Base-by-base conservation (phyloP, 64 coral and sea anemone species). In the Pachyseris speciosa region DNA sequence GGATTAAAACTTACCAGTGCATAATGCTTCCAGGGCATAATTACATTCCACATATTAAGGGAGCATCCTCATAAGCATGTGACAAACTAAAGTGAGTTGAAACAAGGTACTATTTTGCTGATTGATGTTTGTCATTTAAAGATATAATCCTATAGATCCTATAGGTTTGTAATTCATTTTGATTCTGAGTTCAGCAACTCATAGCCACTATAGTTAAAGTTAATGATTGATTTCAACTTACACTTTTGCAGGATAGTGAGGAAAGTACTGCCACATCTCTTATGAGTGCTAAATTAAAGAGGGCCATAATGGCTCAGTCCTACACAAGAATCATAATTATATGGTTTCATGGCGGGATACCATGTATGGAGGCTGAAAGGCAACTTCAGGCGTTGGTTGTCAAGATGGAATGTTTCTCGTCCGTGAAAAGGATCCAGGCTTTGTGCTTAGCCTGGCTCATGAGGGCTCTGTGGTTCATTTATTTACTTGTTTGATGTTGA, bases 401-500 rank as follows among this genome's bases (percentile, higher is more conserved):
- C 55, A 57, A 31, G 87, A 99, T 13, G 97, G 97, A 15, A 69
- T 93, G 94, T 99, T 93, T 31, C 70, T 99, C 30, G 83, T 99
- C 1, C 84, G 97, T 27, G 97, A 99, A 89, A 92, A 91, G 34
- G 86, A 91, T 50, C 41, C 83, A 57, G 97, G 97, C 0, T 99
- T 81, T 86, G 97, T 91, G 2, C 57, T 99, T 52, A 90, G 97
- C 1, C 90, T 99, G 10, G 95, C 90, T 8, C 77, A 91, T 69
- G 89, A 95, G 8, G 76, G 74, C 19, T 9, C 41, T 5, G 94
- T 99, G 8, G 94, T 95, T 15, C 97, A 99, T 63, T n/a, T n/a
- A n/a, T n/a, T n/a, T 99, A 99, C 52, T 68, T 95, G n/a, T 95
- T 99, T 78, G 93, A 95, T 47, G 69, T 91, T 2, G 94, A 99